Evolutionary conservation across 1,140 invertebrate genomes (phyloP).

Genomic region (Triops longicaudatus): DNA sequence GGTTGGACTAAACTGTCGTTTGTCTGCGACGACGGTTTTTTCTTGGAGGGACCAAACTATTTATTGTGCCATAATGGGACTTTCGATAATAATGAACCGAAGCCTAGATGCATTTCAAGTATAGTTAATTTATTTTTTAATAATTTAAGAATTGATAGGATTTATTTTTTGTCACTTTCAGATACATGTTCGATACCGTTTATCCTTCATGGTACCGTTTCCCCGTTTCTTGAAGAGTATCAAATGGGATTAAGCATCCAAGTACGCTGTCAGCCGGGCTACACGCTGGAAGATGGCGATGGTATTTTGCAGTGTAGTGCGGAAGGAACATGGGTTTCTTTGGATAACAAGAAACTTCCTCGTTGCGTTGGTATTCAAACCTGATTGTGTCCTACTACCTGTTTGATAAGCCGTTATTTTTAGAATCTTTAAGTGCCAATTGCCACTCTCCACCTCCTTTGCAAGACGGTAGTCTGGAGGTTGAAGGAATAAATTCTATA

Average conservation of each 20-base stretch:
- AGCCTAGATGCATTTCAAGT: not conserved
- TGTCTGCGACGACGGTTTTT: not conserved
- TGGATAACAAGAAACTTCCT: not conserved
- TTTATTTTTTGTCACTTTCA: not conserved
- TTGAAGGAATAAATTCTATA: not conserved
- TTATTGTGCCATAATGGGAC: not conserved
- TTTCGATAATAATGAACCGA: not conserved
- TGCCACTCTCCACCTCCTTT: not conserved
- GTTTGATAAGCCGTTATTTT: not conserved
- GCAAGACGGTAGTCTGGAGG: conserved; percentile 6
- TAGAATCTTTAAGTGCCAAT: not conserved
- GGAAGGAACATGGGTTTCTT: not conserved
- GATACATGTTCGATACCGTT: not conserved
- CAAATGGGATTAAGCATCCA: not conserved
- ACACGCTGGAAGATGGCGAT: not conserved
- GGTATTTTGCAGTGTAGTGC: not conserved
- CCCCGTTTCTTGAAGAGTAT: not conserved
- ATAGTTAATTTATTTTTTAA: not conserved
- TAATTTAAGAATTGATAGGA: not conserved
- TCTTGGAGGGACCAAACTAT: not conserved
- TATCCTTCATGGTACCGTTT: not conserved
- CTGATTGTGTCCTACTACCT: not conserved
- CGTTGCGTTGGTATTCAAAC: not conserved
- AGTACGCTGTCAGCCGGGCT: not conserved
- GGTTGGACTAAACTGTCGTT: not conserved